A percentile compares a stretch with the other conserved stretches of the same genome.
phyloP scores from a whole-genome alignment of 1,140 invertebrate genomes.

The Lasaia peninsularis region DNA sequence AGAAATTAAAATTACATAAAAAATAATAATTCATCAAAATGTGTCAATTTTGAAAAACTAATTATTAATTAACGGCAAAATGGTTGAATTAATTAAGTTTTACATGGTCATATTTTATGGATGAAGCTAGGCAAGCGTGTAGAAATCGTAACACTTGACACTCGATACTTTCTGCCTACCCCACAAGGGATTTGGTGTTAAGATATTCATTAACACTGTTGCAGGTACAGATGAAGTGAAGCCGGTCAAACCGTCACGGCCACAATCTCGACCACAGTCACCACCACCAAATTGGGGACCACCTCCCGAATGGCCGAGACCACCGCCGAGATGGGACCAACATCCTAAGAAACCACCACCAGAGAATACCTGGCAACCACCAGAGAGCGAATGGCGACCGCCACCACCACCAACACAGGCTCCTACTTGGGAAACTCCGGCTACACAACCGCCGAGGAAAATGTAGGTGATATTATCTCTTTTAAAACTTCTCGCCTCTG shows the following conservation, averaged over 20 bases:
- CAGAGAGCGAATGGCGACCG: neutral
- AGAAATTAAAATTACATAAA: too few relatives aligned
- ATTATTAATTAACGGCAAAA: too few relatives aligned
- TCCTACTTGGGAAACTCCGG: neutral
- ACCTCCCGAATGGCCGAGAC: neutral
- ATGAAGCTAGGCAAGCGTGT: too few relatives aligned
- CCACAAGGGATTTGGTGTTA: too few relatives aligned
- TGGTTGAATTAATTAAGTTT: too few relatives aligned
- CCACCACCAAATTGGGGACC: neutral
- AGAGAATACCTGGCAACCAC: neutral
- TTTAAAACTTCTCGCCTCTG: neutral
- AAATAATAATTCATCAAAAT: too few relatives aligned
- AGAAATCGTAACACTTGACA: too few relatives aligned
- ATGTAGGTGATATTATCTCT: neutral
- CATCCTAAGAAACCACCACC: constrained; percentile 6
- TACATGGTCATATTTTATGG: too few relatives aligned
- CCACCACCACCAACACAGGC: neutral
- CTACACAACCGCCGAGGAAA: neutral
- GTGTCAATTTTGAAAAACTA: too few relatives aligned
- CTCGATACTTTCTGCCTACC: too few relatives aligned
- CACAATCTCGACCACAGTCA: neutral
- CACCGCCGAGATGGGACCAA: constrained; percentile 2
- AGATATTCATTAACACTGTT: neutral
- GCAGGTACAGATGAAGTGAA: neutral
- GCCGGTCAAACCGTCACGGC: neutral